phyloP scores from a whole-genome alignment of 2,888 invertebrate genomes.

The Oxycera nigricornis region DNA sequence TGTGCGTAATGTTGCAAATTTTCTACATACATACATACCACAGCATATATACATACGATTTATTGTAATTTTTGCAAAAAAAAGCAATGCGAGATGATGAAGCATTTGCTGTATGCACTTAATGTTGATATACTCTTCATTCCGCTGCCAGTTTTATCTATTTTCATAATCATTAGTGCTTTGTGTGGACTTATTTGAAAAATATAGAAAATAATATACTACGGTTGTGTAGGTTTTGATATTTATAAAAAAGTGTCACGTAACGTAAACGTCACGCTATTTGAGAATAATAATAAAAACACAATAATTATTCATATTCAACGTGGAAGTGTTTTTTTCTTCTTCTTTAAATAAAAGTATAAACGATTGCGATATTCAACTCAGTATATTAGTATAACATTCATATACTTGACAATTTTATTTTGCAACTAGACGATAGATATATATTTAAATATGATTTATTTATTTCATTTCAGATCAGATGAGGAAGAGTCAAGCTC shows the following conservation, averaged over 20 bases:
- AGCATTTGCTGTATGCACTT: not conserved
- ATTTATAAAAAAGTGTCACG: slow-evolving; percentile 34
- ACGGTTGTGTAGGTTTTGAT: not conserved
- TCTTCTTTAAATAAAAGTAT: not conserved
- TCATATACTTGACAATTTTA: too few relatives aligned
- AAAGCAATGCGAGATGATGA: not conserved
- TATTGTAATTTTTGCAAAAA: not conserved
- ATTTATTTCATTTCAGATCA: slow-evolving; percentile 48
- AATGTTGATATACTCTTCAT: not conserved
- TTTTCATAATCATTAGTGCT: not conserved
- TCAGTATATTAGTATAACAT: too few relatives aligned
- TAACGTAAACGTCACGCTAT: slow-evolving; percentile 30
- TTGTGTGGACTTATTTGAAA: slow-evolving; percentile 1
- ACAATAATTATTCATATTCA: not conserved
- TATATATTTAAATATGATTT: not conserved
- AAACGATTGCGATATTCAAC: not conserved
- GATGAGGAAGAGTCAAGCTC: slow-evolving; percentile 53
- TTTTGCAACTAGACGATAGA: too few relatives aligned
- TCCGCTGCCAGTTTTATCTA: not conserved
- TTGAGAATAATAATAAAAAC: slow-evolving; percentile 13
- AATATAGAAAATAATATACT: slow-evolving; percentile 12
- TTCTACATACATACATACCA: not conserved
- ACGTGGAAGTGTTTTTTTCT: not conserved
- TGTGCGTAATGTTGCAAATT: not conserved
- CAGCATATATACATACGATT: too few relatives aligned